Conservation (phyloP, 1,140 invertebrate genomes). For the Littorina saxatilis region DNA sequence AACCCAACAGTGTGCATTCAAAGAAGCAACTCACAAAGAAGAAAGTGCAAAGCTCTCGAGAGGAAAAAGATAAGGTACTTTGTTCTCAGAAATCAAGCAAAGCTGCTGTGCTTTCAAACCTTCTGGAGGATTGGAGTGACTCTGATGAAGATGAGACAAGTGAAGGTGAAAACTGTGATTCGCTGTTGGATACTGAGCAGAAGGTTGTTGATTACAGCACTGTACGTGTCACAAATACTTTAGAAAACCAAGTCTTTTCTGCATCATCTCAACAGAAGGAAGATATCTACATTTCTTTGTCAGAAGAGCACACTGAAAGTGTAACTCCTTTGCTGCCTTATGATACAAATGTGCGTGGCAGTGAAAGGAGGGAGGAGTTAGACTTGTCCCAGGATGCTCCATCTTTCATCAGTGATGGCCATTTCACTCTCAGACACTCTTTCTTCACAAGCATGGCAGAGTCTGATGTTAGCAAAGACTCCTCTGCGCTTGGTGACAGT, state of each 20-base stretch:
- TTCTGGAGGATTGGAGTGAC: conserved; percentile 12
- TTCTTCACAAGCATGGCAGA: conserved; percentile 22
- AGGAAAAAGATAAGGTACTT: background rate
- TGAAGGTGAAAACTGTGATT: too few relatives aligned
- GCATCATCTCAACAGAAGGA: too few relatives aligned
- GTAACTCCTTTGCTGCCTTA: too few relatives aligned
- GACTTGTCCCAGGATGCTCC: background rate
- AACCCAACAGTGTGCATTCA: background rate
- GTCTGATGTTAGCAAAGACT: background rate
- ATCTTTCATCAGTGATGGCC: conserved; percentile 14
- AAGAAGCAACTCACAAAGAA: background rate
- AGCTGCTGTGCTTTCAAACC: background rate
- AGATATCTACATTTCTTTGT: too few relatives aligned
- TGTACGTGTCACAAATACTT: too few relatives aligned
- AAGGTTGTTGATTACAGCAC: too few relatives aligned
- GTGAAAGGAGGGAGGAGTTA: background rate
- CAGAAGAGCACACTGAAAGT: too few relatives aligned
- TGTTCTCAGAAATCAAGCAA: background rate
- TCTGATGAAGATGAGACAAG: background rate
- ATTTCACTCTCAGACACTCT: conserved; percentile 19
- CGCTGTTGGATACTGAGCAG: too few relatives aligned
- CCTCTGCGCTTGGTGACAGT: background rate
- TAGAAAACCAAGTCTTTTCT: too few relatives aligned
- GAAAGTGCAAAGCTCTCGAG: background rate
- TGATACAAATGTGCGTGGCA: too few relatives aligned